A percentile compares a stretch with the other conserved stretches of the same genome.
Conservation (phyloP, 2,797 vertebrate species). For the Urocyon cinereoargenteus region DNA sequence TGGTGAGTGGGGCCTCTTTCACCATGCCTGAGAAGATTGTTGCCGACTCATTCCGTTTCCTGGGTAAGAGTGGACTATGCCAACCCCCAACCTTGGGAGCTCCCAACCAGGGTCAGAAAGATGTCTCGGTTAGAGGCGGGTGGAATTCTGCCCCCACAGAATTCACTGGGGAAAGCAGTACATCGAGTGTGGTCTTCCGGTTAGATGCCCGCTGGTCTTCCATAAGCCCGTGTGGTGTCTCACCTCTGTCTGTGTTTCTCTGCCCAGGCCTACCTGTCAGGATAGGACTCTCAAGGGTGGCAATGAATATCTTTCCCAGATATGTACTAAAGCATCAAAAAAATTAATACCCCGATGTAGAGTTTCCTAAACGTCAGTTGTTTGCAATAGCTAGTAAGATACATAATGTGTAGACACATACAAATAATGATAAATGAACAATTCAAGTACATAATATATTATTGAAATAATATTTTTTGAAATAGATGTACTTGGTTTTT, state of each 20-base stretch:
- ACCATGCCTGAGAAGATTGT: not conserved
- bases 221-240: fast-evolving
- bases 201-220: not conserved
- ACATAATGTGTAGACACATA: not conserved
- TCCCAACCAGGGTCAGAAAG: not conserved
- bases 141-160: not conserved
- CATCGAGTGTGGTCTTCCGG: fast-evolving
- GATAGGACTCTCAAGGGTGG: not conserved
- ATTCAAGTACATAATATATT: not conserved
- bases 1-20: not conserved
- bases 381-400: not conserved
- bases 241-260: fast-evolving
- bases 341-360: too few relatives aligned
- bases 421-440: not conserved
- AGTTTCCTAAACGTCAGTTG: not conserved
- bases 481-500: not conserved
- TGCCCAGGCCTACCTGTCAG: not conserved
- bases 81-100: not conserved
- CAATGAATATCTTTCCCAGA: not conserved
- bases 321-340: not conserved
- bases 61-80: not conserved
- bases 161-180: not conserved
- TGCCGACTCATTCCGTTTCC: not conserved
- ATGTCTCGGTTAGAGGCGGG: fast-evolving
- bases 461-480: constrained; percentile 10